Percentiles rank a stretch among this genome's conserved stretches.
phyloP scores from a whole-genome alignment of 1,140 invertebrate species.

The Dinothrombium tinctorium region DNA sequence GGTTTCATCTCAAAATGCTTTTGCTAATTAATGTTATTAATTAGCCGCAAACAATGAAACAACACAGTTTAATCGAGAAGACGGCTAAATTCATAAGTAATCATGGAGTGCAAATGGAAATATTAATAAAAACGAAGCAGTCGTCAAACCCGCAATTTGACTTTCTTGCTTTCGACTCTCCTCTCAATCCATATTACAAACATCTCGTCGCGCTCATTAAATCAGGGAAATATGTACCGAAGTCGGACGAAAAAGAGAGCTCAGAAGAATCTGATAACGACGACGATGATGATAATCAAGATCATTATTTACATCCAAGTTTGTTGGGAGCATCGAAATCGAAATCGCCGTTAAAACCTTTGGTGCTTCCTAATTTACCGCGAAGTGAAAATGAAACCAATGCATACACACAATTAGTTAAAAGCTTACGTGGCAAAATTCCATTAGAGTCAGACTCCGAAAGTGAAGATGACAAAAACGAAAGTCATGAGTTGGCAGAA shows the following conservation, averaged over 20 bases:
- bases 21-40: no score
- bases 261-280: constrained; percentile 25
- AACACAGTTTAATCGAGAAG: constrained; percentile 84
- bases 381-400: constrained; percentile 8
- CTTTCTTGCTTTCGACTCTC: constrained; percentile 64
- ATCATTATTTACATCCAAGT: constrained; percentile 54
- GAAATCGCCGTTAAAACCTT: constrained; percentile 1
- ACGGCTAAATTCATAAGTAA: constrained; percentile 77
- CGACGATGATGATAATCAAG: no score
- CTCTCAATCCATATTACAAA: constrained; percentile 70
- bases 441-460: constrained; percentile 1
- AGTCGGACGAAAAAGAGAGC: constrained; percentile 7
- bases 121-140: constrained; percentile 90
- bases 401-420: constrained; percentile 16
- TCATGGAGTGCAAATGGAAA: constrained; percentile 93
- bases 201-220: constrained; percentile 56
- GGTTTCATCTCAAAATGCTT: no score
- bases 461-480: not conserved
- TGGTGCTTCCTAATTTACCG: not conserved
- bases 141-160: constrained; percentile 73
- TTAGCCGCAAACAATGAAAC: constrained; percentile 32
- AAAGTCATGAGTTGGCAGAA: not conserved
- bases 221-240: constrained; percentile 39
- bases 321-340: constrained; percentile 22
- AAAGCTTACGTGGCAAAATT: constrained; percentile 15